Percentiles rank a stretch among this genome's conserved stretches.
phyloP scores from a whole-genome alignment of 2,888 invertebrate species.

The Parapristionchus giblindavisi region DNA sequence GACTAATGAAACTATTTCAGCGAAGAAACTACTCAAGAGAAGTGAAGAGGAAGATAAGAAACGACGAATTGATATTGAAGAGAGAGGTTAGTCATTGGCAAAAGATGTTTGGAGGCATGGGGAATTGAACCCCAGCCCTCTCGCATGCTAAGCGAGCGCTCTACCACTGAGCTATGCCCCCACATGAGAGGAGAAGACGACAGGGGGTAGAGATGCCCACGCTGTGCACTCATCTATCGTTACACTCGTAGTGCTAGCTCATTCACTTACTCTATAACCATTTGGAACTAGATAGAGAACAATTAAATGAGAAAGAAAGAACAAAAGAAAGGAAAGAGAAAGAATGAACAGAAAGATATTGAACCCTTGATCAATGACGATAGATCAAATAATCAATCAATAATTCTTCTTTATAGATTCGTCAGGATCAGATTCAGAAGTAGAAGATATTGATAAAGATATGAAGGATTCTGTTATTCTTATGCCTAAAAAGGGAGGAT shows the following conservation, averaged over 20 bases:
- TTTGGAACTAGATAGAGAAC: not conserved
- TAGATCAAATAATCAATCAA: not conserved
- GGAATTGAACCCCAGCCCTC: slow-evolving; percentile 36
- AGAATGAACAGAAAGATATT: slow-evolving; percentile 21
- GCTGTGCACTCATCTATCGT: not conserved
- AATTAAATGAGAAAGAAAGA: slow-evolving; percentile 14
- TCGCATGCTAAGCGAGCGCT: slow-evolving; percentile 36
- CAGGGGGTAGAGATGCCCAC: not conserved
- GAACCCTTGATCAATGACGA: not conserved
- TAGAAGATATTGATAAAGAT: slow-evolving; percentile 70
- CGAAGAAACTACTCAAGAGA: slow-evolving; percentile 49
- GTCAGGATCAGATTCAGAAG: slow-evolving; percentile 70
- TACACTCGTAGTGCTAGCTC: not conserved
- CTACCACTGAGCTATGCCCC: slow-evolving; percentile 35
- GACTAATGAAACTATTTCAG: slow-evolving; percentile 39
- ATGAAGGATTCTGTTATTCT: slow-evolving; percentile 67
- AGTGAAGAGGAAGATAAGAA: slow-evolving; percentile 45
- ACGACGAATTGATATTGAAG: slow-evolving; percentile 50
- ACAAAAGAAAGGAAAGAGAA: not conserved
- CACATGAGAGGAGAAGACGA: not conserved
- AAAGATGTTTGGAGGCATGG: slow-evolving; percentile 20
- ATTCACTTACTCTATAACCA: too few relatives aligned
- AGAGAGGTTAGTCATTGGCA: slow-evolving; percentile 40
- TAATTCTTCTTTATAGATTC: slow-evolving; percentile 51
- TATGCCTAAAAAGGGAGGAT: slow-evolving; percentile 49